A percentile compares a stretch with the other conserved stretches of the same genome.
Conservation (phyloP, 2,797 vertebrate species). For the Gymnodraco acuticeps region DNA sequence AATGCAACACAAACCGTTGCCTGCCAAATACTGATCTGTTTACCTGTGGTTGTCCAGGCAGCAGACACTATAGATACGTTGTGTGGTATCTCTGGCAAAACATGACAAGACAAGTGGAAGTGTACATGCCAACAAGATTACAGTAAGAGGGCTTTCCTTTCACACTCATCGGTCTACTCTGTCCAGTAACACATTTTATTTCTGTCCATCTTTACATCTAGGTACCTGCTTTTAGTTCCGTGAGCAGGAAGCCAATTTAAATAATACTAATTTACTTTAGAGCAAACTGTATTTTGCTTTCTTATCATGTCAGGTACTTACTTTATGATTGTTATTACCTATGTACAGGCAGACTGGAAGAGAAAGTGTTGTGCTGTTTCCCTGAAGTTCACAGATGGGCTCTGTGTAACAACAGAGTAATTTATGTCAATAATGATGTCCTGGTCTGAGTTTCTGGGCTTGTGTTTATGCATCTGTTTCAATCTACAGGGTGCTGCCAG, state of each 20-base stretch:
- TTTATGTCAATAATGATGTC: conserved; percentile 39
- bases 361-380: neutral
- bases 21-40: conserved; percentile 56
- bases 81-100: conserved; percentile 56
- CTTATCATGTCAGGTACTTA: neutral
- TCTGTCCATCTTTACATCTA: conserved; percentile 28
- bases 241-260: neutral
- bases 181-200: conserved; percentile 11
- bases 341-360: neutral
- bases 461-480: conserved; percentile 53
- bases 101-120: conserved; percentile 55
- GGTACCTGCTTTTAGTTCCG: neutral
- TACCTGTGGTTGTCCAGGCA: conserved; percentile 66
- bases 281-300: neutral
- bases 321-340: neutral
- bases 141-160: conserved; percentile 64
- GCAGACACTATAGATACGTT: conserved; percentile 54
- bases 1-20: conserved; percentile 47
- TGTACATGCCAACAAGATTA: conserved; percentile 66
- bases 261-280: neutral
- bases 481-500: conserved; percentile 34
- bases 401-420: conserved; percentile 25
- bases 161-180: conserved; percentile 53
- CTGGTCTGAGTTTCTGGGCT: conserved; percentile 39
- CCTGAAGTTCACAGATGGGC: conserved; percentile 31